phyloP scores from a whole-genome alignment of 2,113 vertebrate genomes.

The Scolopax mira region DNA sequence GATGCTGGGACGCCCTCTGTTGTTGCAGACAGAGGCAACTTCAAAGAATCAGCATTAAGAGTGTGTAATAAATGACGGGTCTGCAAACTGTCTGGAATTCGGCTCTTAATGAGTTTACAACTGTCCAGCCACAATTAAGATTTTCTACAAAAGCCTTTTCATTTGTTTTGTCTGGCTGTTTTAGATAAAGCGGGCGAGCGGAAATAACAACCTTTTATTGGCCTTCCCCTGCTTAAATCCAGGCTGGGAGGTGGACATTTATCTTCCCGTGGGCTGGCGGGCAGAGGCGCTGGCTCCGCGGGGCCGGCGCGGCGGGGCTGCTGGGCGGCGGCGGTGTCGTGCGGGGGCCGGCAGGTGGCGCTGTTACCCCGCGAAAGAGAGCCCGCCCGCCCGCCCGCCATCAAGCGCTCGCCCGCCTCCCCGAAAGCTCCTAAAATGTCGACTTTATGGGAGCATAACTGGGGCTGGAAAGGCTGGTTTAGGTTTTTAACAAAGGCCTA shows the following conservation, averaged over 20 bases:
- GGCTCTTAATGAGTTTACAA: conserved; percentile 97
- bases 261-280: conserved; percentile 58
- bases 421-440: conserved; percentile 77
- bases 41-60: conserved; percentile 87
- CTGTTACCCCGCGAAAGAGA: conserved; percentile 73
- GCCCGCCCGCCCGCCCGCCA: conserved; percentile 53
- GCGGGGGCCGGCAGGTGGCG: conserved; percentile 79
- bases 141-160: conserved; percentile 86
- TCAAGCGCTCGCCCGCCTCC: conserved; percentile 47
- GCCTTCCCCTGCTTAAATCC: conserved; percentile 72
- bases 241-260: conserved; percentile 76
- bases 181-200: conserved; percentile 89
- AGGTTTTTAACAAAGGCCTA: not conserved
- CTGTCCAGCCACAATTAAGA: conserved; percentile 89
- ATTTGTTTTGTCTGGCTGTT: conserved; percentile 88
- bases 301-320: not conserved
- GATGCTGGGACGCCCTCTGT: conserved; percentile 82
- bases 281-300: not conserved
- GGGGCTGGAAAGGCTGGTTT: not conserved
- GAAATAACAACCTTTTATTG: conserved; percentile 96
- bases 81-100: conserved; percentile 98
- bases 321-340: not conserved
- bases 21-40: conserved; percentile 84
- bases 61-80: conserved; percentile 93
- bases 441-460: conserved; percentile 66